phyloP scores from a whole-genome alignment of 2,113 vertebrate species.

The Sarotherodon lohbergeri region DNA sequence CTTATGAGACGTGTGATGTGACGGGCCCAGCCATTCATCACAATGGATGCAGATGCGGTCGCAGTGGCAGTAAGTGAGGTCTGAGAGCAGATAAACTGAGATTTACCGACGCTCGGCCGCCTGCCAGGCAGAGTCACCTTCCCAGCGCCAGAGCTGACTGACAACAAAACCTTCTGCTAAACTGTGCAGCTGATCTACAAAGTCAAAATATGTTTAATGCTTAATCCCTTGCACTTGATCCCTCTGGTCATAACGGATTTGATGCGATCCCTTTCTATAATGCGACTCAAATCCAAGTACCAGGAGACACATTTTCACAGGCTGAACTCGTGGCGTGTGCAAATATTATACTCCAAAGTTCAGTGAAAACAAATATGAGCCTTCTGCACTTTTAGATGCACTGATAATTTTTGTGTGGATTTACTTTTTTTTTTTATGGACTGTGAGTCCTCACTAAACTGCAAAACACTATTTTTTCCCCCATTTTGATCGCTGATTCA shows the following conservation, averaged over 20 bases:
- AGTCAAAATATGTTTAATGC: background rate
- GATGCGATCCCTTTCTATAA: background rate
- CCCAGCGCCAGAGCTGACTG: background rate
- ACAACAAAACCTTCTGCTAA: background rate
- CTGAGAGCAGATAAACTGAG: background rate
- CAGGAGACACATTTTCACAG: background rate
- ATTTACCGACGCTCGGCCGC: background rate
- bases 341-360: background rate
- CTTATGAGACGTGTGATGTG: background rate
- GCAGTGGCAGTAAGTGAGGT: background rate
- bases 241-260: background rate
- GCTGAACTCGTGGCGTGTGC: background rate
- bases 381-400: background rate
- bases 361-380: background rate
- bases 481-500: background rate
- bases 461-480: fast-evolving
- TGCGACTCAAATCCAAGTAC: background rate
- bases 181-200: background rate
- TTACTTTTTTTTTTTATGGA: background rate
- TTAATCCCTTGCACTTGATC: background rate
- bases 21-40: background rate
- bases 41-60: background rate
- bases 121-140: background rate
- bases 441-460: background rate
- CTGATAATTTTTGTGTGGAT: background rate